These are phyloP conservation scores for Sclerurus mexicanus DNA, from an alignment of 2,113 vertebrate species.

Conservation along the genomic window DNA sequence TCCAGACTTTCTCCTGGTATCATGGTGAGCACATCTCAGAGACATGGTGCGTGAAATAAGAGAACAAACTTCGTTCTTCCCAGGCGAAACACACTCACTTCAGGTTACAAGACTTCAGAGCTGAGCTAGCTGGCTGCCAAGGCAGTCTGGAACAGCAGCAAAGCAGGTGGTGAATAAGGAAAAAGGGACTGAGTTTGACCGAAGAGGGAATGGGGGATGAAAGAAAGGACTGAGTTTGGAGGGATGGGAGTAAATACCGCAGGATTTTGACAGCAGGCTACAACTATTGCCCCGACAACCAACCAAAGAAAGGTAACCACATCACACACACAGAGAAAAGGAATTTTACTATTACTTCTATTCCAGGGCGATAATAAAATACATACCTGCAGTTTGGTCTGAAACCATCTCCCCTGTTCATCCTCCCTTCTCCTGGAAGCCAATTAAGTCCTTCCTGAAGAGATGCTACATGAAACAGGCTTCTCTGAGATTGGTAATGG, in stretches of 20 bases:
- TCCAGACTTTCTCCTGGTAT: not conserved
- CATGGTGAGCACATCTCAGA: not conserved
- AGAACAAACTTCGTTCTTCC: not conserved
- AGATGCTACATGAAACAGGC: constrained; percentile 7
- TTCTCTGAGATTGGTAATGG: constrained; percentile 15
- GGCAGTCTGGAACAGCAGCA: not conserved
- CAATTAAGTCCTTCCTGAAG: constrained; percentile 43
- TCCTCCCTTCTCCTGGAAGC: constrained; percentile 17
- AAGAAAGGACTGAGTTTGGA: not conserved
- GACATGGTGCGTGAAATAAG: not conserved
- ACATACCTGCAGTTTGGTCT: not conserved
- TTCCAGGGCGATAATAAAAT: not conserved
- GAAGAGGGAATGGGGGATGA: not conserved
- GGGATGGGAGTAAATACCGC: rapidly evolving
- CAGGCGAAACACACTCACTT: not conserved
- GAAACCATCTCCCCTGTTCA: not conserved
- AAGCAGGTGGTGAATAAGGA: not conserved
- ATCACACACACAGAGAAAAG: not conserved
- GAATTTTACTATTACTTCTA: not conserved
- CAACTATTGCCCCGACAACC: not conserved
- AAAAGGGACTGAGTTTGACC: not conserved
- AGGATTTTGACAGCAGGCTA: not conserved
- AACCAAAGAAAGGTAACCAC: not conserved
- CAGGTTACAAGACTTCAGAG: not conserved
- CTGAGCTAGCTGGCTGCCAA: not conserved